Conservation (phyloP, 2,888 invertebrate species). For the Orgyia antiqua region DNA sequence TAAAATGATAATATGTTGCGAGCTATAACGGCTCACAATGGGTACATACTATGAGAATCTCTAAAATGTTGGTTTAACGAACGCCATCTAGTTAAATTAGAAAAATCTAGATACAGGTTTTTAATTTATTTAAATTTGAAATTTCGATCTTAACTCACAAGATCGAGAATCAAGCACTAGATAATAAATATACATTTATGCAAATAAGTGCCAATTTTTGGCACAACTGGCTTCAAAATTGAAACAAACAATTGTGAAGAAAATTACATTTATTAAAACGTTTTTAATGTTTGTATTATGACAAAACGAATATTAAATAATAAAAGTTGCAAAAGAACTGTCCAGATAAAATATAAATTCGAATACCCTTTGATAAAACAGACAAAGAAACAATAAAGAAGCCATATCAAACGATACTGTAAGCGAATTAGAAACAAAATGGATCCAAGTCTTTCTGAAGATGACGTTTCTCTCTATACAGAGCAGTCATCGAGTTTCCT, state of each 20-base stretch:
- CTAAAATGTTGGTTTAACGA: slow-evolving; percentile 50
- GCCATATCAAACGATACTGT: slow-evolving; percentile 52
- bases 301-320: slow-evolving; percentile 18
- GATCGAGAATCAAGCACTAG: no score
- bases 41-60: slow-evolving; percentile 50
- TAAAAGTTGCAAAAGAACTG: slow-evolving; percentile 15
- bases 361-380: slow-evolving; percentile 52
- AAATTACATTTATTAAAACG: no score
- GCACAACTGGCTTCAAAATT: no score
- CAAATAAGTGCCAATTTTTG: no score
- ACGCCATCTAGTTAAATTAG: slow-evolving; percentile 58
- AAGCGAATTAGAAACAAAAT: slow-evolving; percentile 65
- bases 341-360: slow-evolving; percentile 28
- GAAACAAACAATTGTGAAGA: no score
- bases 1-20: slow-evolving; percentile 65
- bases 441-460: slow-evolving; percentile 67
- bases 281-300: no score
- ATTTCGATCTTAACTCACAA: no score
- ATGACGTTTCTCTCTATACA: slow-evolving; percentile 71
- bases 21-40: slow-evolving; percentile 62
- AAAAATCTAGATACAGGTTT: no score
- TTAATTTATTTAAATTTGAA: no score
- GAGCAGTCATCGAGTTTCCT: slow-evolving; percentile 76
- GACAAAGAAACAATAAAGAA: slow-evolving; percentile 59
- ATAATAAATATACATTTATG: no score